These are phyloP conservation scores for Plectrocnemia conspersa DNA, from an alignment of 1,140 invertebrate species.

Conservation along the genomic window DNA sequence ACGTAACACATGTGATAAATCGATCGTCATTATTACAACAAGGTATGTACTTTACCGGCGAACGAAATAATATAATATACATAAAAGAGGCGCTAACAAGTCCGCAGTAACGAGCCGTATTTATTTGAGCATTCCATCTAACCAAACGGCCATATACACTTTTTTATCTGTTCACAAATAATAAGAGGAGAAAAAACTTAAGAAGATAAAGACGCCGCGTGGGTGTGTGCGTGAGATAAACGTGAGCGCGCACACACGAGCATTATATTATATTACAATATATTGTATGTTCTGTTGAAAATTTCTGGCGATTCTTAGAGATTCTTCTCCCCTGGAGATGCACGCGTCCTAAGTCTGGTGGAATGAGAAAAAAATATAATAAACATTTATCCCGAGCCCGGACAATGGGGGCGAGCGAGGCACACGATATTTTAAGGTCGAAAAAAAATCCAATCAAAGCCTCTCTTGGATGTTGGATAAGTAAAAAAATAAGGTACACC, in stretches of 20 bases:
- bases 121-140: constrained; percentile 22
- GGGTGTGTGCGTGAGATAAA: not conserved
- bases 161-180: constrained; percentile 21
- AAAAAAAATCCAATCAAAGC: constrained; percentile 35
- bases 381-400: constrained; percentile 16
- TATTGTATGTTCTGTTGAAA: no score
- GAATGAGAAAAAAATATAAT: constrained; percentile 28
- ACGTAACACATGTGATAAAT: not conserved
- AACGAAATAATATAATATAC: no score
- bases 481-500: no score
- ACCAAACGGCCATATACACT: no score
- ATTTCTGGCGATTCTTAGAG: not conserved
- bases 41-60: not conserved
- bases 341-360: not conserved
- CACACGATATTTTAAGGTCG: constrained; percentile 26
- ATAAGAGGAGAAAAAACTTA: constrained; percentile 8
- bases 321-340: constrained; percentile 4
- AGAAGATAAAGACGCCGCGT: not conserved
- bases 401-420: constrained; percentile 29
- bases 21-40: not conserved
- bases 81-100: constrained; percentile 17
- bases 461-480: no score
- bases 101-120: constrained; percentile 20
- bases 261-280: no score
- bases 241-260: no score